Base-by-base conservation (phyloP, 2,888 invertebrate species). In the Capitulum mitella region DNA sequence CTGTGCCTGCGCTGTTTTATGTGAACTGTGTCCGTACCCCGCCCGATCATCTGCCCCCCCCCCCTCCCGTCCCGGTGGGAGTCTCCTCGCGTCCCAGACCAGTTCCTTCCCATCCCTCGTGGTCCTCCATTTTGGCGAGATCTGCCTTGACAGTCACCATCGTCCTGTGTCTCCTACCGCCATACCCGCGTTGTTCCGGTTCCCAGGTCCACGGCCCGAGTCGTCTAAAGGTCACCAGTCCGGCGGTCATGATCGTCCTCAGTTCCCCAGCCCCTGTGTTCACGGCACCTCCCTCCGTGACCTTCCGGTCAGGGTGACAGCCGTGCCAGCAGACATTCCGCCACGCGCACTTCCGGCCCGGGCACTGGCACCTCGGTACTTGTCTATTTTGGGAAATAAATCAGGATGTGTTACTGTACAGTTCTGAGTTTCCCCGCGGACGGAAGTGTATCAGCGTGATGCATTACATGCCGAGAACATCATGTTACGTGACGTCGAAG, bases 321-420 rank as follows among this genome's bases (percentile, higher is more conserved):
- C 10, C 54, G 54, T 54, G n/a, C n/a, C 54, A 54, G n/a, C n/a
- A 3, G 6, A 54, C 54, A 54, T 54, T 54, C 54, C 54, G 22
- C 6, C n/a, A 3, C 12, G 51, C n/a, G 19, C 51, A 3, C 54
- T 5, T 54, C 54, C n/a, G 26, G 22, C 22, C 54, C 51, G 22
- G 19, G 19, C 51, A 3, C 22, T 16, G 54, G 16, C 34, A 14
- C 40, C 34, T 46, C 32, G 19, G 34, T 46, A 26, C 6, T 22
- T 14, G 34, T 12, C 19, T 77, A 77, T 77, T 34, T 77, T 32
- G 46, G 51, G 46, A 77, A 51, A 77, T 77, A 77, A 51, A 77
- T 77, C 46, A 29, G n/a, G 46, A 46, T 46, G 51, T 77, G 34
- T 77, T n/a, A n/a, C n/a, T n/a, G n/a, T n/a, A n/a, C n/a, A n/a